Conservation (phyloP, 2,113 vertebrate species). For the Salvelinus alpinus region DNA sequence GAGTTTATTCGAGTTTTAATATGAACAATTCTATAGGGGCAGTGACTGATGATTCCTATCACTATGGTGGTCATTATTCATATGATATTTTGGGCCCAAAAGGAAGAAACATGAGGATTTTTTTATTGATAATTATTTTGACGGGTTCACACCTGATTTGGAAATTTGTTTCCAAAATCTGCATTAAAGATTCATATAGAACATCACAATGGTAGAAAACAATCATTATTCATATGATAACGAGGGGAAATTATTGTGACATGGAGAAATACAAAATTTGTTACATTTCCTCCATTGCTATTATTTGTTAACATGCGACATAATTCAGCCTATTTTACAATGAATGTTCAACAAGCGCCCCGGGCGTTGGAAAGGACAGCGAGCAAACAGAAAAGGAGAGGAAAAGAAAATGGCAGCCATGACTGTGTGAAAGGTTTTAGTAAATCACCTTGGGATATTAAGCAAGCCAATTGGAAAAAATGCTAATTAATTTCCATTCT, state of each 20-base stretch:
- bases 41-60: slow-evolving; percentile 70
- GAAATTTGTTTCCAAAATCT: slow-evolving; percentile 75
- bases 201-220: slow-evolving; percentile 50
- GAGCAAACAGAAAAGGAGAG: slow-evolving; percentile 61
- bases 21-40: slow-evolving; percentile 72
- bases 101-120: slow-evolving; percentile 72
- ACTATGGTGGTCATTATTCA: slow-evolving; percentile 73
- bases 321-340: slow-evolving; percentile 76
- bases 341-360: slow-evolving; percentile 85
- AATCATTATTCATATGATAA: slow-evolving; percentile 73
- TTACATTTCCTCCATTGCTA: slow-evolving; percentile 75
- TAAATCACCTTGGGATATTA: slow-evolving; percentile 86
- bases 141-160: slow-evolving; percentile 69
- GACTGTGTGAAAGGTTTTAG: slow-evolving; percentile 79
- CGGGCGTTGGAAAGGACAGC: slow-evolving; percentile 55
- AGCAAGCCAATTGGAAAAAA: slow-evolving; percentile 85
- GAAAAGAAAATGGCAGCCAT: slow-evolving; percentile 45
- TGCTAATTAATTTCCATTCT: slow-evolving; percentile 91
- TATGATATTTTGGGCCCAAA: slow-evolving; percentile 69
- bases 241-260: slow-evolving; percentile 64
- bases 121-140: slow-evolving; percentile 74
- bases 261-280: slow-evolving; percentile 60
- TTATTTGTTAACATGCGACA: slow-evolving; percentile 71
- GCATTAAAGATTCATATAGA: slow-evolving; percentile 74
- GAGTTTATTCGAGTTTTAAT: slow-evolving; percentile 75